phyloP scores from a whole-genome alignment of 2,888 invertebrate species.

The Eristalis intricaria region DNA sequence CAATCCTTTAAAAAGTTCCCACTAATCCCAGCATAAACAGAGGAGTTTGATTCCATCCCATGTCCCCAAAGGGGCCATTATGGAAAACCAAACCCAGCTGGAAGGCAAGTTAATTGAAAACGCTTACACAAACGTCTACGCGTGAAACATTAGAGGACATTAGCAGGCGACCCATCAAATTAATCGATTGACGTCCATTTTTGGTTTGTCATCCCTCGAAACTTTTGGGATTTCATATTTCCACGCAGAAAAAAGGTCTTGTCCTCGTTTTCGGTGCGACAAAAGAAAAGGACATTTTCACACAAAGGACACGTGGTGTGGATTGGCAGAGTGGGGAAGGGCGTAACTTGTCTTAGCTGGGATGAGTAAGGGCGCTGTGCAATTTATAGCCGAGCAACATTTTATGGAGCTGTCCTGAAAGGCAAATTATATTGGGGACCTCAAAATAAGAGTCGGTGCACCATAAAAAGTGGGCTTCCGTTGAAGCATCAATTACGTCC shows the following conservation, averaged over 20 bases:
- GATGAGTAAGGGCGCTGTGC: not conserved
- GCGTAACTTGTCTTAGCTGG: not conserved
- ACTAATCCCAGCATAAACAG: not conserved
- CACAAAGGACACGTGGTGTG: not conserved
- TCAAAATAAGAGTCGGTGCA: not conserved
- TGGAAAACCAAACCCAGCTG: not conserved
- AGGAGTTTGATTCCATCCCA: not conserved
- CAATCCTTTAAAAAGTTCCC: not conserved
- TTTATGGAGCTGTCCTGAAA: not conserved
- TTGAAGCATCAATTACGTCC: not conserved
- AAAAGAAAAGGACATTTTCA: not conserved
- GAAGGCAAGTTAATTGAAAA: conserved; percentile 18
- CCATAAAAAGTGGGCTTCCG: not conserved
- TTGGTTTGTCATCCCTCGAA: not conserved
- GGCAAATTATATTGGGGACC: not conserved
- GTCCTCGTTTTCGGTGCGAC: not conserved
- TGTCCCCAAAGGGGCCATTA: not conserved
- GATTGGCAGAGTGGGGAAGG: not conserved
- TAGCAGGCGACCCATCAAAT: not conserved
- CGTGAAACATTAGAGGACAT: conserved; percentile 11
- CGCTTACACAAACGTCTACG: not conserved
- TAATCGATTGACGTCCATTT: conserved; percentile 16
- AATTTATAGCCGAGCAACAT: not conserved
- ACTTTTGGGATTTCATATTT: not conserved
- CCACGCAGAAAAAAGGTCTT: not conserved